Percentiles rank a stretch among this genome's conserved stretches.
Evolutionary conservation across 2,888 invertebrate genomes (phyloP).

Genomic region (Noctua fimbriata): DNA sequence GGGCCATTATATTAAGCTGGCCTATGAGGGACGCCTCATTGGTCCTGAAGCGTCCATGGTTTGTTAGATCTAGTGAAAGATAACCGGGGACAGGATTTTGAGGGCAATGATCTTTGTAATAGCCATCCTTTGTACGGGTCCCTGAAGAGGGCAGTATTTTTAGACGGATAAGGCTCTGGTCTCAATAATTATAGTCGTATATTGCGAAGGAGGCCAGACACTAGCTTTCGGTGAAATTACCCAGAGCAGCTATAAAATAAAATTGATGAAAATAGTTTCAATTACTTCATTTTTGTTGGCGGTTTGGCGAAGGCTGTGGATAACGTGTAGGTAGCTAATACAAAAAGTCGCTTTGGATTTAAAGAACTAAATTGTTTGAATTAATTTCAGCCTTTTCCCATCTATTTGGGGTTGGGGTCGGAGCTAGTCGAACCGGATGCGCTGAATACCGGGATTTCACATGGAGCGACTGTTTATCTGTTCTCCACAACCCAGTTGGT

Average conservation of each 20-base stretch:
- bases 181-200: slow-evolving; percentile 42
- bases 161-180: slow-evolving; percentile 20
- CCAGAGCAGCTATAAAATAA: slow-evolving; percentile 5
- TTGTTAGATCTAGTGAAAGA: slow-evolving; percentile 61
- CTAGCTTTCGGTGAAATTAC: slow-evolving; percentile 5
- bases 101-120: slow-evolving; percentile 50
- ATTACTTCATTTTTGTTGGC: neutral
- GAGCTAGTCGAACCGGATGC: neutral
- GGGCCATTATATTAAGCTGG: slow-evolving; percentile 66
- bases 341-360: neutral
- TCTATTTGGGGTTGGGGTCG: neutral
- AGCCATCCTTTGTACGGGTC: slow-evolving; percentile 27
- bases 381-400: neutral
- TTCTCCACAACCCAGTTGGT: neutral
- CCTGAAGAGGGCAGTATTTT: slow-evolving; percentile 44
- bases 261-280: neutral
- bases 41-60: slow-evolving; percentile 55
- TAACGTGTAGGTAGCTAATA: neutral
- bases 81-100: slow-evolving; percentile 40
- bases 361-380: neutral
- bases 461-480: neutral
- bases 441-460: neutral
- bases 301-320: no score
- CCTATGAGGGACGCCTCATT: slow-evolving; percentile 62
- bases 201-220: slow-evolving; percentile 8